Percentiles rank a stretch among this genome's conserved stretches.
These are phyloP conservation scores for Rhysida immarginata DNA, from an alignment of 1,140 invertebrate species.

Conservation along the genomic window DNA sequence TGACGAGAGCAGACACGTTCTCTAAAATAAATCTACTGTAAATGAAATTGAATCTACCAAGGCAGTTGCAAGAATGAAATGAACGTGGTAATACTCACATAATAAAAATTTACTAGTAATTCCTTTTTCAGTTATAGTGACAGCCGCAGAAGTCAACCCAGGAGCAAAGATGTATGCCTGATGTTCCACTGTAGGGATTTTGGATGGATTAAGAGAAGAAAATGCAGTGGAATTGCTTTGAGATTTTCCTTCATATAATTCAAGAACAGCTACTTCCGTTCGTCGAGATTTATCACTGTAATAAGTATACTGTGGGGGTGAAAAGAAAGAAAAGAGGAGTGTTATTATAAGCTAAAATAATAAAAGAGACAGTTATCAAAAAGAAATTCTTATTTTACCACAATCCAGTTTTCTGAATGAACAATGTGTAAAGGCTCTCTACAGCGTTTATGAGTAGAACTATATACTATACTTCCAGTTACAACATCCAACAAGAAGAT, in stretches of 20 bases:
- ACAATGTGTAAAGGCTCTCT: conserved; percentile 71
- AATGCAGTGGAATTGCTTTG: conserved; percentile 74
- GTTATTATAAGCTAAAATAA: too few species aligned
- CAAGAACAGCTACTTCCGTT: conserved; percentile 77
- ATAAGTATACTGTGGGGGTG: conserved; percentile 82
- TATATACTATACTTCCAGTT: conserved; percentile 48
- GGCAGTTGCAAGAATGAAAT: too few species aligned
- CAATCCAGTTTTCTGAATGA: conserved; percentile 93
- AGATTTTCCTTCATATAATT: conserved; percentile 83
- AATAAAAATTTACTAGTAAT: conserved; percentile 90
- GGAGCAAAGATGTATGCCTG: conserved; percentile 83
- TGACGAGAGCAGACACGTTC: too few species aligned
- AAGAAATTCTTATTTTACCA: too few species aligned
- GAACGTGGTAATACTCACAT: too few species aligned
- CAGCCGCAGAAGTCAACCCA: conserved; percentile 54
- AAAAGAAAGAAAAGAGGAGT: too few species aligned
- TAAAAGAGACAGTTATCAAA: too few species aligned
- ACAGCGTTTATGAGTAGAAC: conserved; percentile 53
- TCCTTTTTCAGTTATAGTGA: conserved; percentile 79
- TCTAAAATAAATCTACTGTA: too few species aligned
- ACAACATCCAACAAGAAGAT: conserved; percentile 82
- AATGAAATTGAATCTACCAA: too few species aligned
- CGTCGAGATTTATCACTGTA: conserved; percentile 86
- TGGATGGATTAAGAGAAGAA: conserved; percentile 57
- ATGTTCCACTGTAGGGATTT: conserved; percentile 63